These are phyloP conservation scores for Megalops atlanticus DNA, from an alignment of 2,113 vertebrate species.

Conservation along the genomic window DNA sequence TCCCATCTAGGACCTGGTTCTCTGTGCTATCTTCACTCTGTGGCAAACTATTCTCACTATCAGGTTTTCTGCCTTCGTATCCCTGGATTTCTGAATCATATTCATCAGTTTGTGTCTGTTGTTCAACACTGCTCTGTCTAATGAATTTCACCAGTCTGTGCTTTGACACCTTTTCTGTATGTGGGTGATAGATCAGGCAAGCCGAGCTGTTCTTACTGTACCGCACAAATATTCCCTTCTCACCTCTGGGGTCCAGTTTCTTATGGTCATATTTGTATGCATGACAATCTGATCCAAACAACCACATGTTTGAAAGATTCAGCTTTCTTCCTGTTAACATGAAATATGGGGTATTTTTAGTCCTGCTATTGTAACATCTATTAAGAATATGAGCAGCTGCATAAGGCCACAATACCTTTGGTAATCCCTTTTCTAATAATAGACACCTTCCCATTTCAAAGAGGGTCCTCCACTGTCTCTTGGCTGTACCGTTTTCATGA, in stretches of 20 bases:
- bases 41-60: background rate
- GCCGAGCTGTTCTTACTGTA: constrained; percentile 16
- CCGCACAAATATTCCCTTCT: background rate
- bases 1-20: background rate
- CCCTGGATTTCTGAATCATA: constrained; percentile 5
- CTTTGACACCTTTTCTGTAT: background rate
- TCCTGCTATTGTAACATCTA: constrained; percentile 21
- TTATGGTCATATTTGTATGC: constrained; percentile 2
- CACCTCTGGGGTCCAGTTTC: background rate
- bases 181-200: background rate
- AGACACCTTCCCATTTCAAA: constrained; percentile 40
- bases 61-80: background rate
- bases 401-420: constrained; percentile 33
- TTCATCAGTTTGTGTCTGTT: constrained; percentile 8
- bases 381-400: constrained; percentile 21
- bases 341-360: constrained; percentile 16
- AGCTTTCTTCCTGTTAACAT: constrained; percentile 31
- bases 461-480: constrained; percentile 35
- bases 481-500: constrained; percentile 38
- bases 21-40: background rate
- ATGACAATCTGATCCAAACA: constrained; percentile 28
- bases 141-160: constrained; percentile 8
- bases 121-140: background rate
- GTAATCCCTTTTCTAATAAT: constrained; percentile 14
- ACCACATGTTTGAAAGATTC: constrained; percentile 11